Base-by-base conservation (phyloP, 2,113 vertebrate species). In the Meles meles region DNA sequence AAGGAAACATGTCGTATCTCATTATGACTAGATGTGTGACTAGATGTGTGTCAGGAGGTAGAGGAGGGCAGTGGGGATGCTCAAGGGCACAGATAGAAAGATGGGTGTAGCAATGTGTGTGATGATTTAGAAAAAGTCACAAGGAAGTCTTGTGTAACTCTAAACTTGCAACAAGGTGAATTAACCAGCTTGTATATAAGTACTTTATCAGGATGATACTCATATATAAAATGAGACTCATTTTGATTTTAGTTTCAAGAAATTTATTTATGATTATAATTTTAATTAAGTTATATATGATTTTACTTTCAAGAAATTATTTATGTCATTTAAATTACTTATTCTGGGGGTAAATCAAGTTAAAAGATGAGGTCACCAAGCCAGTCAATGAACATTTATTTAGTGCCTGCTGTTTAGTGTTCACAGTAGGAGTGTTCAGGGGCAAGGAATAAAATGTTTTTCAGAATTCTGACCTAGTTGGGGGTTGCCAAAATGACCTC, bases 291-390 rank as follows among this genome's bases (percentile, higher is more conserved):
- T 55, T 55, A 52, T 55, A 74, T 34, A 67, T 61, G 29, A 84
- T 89, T 88, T 69, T 52, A 59, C 25, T 93, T 59, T 86, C 17
- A 82, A 37, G 29, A 71, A 91, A 86, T 77, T 57, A 39, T n/a
- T 67, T 79, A 52, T 93, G n/a, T 29, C 14, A 84, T 42, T 92
- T 93, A 59, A 67, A 34, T 92, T 93, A 59, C 86, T 90, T 90
- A 37, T 72, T 82, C 86, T 67, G 20, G 72, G 57, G 71, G 31
- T 44, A 93, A 59, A 72, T 17, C 44, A 77, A 86, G 69, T 47
- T 88, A 31, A 93, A 72, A 90, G 15, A 31, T 71, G 12, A 61
- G 57, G 20, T 71, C 37, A 82, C 29, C n/a, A 39, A 71, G 14
- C 85, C 90, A n/a, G 29, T 57, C 65, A 59, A 5, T 29, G 67